Base-by-base conservation (phyloP, 2,888 invertebrate genomes). In the Tenthredo livida region DNA sequence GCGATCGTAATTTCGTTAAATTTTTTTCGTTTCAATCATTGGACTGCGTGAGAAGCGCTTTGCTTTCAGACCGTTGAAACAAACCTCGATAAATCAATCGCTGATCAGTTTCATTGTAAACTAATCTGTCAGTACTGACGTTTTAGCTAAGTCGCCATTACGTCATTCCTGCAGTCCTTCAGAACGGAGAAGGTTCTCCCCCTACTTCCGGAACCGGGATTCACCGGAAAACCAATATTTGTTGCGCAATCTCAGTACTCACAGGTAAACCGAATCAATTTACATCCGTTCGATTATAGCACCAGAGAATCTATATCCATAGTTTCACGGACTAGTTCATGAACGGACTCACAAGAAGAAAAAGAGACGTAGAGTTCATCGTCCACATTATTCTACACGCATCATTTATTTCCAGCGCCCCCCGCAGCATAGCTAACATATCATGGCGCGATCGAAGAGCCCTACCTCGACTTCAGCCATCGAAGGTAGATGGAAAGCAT, bases 221-320 rank as follows among this genome's bases (percentile, higher is more conserved):
- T 37, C 80, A 15, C 33, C 80, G 61, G 80, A 80, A 17, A 15
- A 37, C 40, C 37, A 80, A 58, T 37, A 12, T 61, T 61, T 80
- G 61, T 25, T 58, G 37, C 80, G 80, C 21, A 80, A 80, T 21
- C 40, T 80, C 61, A 80, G 80, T 61, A 80, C 80, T 25, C 80
- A 61, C 61, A 80, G 80, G 80, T 80, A 80, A 80, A 80, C 37
- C 15, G 29, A 54, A 2, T 73, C 7, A n/a, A 73, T 73, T 73
- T n/a, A 67, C 10, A 29, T 33, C 17, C 12, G 33, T 33, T 33
- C 67, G 29, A 33, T 15, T 1, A 61, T 12, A 61, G 61, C n/a
- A 61, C 25, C 25, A 25, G 25, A 25, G 61, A 37, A 70, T 37
- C 7, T 70, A 33, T 0, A n/a, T 70, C 9, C 70, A 70, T 70